Conservation (phyloP, 2,888 invertebrate species). For the Thysanoteuthis rhombus region DNA sequence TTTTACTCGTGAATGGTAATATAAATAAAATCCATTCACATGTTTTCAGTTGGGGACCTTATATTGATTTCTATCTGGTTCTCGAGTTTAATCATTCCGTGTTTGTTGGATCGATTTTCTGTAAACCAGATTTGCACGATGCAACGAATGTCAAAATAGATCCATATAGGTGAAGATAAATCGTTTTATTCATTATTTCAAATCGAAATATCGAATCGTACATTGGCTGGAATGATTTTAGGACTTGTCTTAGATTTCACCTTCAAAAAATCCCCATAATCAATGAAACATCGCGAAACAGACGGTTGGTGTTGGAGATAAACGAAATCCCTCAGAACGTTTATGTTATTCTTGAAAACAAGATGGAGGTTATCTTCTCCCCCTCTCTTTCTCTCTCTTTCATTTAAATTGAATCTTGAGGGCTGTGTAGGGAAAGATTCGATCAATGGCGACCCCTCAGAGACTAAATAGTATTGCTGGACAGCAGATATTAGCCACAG, state of each 20-base stretch:
- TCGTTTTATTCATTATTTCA: not conserved
- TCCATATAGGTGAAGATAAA: not conserved
- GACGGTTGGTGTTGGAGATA: not conserved
- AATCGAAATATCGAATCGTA: not conserved
- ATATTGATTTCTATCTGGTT: not conserved
- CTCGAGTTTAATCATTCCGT: not conserved
- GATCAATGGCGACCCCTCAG: no score
- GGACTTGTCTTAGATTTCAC: not conserved
- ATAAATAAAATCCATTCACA: not conserved
- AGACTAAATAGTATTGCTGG: no score
- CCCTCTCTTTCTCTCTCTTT: no score
- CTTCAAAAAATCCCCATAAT: not conserved
- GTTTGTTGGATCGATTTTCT: not conserved
- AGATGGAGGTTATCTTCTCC: not conserved
- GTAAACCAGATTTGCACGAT: not conserved
- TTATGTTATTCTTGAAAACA: not conserved
- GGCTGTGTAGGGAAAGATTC: no score
- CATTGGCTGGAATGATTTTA: not conserved
- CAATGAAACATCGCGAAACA: not conserved
- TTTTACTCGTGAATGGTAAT: not conserved
- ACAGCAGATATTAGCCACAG: no score
- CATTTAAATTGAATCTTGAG: not conserved
- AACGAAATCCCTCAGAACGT: not conserved
- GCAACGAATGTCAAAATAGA: not conserved
- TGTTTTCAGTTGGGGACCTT: not conserved